Conservation (phyloP, 2,113 vertebrate species). For the Oenanthe oenanthe region DNA sequence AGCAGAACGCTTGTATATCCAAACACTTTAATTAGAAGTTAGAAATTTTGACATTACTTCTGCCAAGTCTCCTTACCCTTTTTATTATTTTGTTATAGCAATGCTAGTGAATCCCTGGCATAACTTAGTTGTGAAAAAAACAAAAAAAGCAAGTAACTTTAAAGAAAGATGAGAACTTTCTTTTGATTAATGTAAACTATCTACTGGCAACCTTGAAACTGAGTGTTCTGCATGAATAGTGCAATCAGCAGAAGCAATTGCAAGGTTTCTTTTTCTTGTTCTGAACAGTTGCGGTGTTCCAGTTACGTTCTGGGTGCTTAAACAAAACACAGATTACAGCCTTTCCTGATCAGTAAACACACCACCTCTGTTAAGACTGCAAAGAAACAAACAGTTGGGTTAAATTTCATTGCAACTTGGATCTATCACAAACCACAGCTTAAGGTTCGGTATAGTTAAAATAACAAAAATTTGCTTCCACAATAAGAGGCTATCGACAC, state of each 20-base stretch:
- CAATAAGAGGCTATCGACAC: neutral
- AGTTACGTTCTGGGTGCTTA: neutral
- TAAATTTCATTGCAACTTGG: neutral
- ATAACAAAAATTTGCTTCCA: neutral
- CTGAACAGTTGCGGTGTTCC: neutral
- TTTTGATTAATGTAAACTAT: neutral
- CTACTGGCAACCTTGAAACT: neutral
- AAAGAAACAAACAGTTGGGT: neutral
- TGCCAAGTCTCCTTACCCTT: neutral
- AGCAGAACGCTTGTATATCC: neutral
- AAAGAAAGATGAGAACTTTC: neutral
- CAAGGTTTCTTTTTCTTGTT: conserved; percentile 30
- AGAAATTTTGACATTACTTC: neutral
- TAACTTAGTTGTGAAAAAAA: neutral
- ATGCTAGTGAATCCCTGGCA: neutral
- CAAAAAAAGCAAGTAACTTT: neutral
- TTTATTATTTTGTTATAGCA: neutral
- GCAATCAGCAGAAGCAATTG: conserved; percentile 3
- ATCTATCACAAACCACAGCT: neutral
- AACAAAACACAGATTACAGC: conserved; percentile 5
- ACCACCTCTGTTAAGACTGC: neutral
- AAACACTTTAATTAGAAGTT: neutral
- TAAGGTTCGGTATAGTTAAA: neutral
- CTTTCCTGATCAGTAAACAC: neutral
- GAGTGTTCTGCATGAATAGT: neutral